phyloP scores from a whole-genome alignment of 2,888 invertebrate species.

The Lithophane semibrunnea region DNA sequence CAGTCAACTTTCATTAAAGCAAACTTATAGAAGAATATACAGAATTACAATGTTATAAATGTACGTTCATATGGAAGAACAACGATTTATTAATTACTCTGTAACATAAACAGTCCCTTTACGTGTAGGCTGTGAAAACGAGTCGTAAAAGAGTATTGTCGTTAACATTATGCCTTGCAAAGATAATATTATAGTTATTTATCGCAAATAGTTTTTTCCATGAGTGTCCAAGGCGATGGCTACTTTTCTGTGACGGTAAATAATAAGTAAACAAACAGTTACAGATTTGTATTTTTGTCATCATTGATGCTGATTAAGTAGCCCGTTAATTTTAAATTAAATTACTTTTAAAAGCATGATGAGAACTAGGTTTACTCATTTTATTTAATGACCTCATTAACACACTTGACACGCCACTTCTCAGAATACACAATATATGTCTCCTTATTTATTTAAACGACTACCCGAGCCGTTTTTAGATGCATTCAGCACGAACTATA shows the following conservation, averaged over 20 bases:
- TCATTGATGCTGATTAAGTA: neutral
- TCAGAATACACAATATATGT: neutral
- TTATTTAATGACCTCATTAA: slow-evolving; percentile 16
- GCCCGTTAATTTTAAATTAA: neutral
- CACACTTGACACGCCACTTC: neutral
- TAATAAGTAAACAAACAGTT: neutral
- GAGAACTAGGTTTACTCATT: slow-evolving; percentile 4
- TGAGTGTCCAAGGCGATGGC: too few species aligned
- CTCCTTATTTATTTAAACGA: slow-evolving; percentile 33
- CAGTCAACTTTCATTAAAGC: slow-evolving; percentile 1
- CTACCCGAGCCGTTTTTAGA: slow-evolving; percentile 15
- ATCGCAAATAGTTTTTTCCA: too few species aligned
- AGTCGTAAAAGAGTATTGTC: neutral
- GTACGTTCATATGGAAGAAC: neutral
- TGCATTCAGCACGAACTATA: slow-evolving; percentile 8
- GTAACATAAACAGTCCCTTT: neutral
- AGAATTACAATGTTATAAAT: slow-evolving; percentile 19
- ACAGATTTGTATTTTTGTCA: neutral
- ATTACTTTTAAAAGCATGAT: neutral
- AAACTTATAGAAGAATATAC: slow-evolving; percentile 11
- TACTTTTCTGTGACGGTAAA: neutral
- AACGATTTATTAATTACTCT: neutral
- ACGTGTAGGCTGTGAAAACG: neutral
- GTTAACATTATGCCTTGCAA: neutral
- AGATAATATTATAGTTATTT: neutral